A percentile compares a stretch with the other conserved stretches of the same genome.
phyloP scores from a whole-genome alignment of 2,113 vertebrate species.

The Mastomys natalensis region DNA sequence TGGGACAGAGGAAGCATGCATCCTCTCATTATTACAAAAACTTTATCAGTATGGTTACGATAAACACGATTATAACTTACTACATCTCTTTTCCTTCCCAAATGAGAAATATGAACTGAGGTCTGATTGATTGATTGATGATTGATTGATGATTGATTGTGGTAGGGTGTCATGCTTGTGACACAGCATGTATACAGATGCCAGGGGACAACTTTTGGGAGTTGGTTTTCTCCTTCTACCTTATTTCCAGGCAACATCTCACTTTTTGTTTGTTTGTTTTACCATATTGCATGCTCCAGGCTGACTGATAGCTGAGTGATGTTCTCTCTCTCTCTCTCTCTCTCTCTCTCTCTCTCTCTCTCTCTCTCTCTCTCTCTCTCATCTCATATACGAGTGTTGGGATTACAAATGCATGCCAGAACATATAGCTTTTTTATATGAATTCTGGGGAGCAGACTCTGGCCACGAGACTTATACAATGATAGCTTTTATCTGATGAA shows the following conservation, averaged over 20 bases:
- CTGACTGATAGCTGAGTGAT: background rate
- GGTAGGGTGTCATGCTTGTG: background rate
- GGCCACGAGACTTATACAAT: background rate
- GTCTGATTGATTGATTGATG: background rate
- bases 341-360: too few relatives aligned
- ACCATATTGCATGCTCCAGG: background rate
- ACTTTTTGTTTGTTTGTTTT: background rate
- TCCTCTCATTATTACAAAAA: background rate
- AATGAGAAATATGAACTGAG: background rate
- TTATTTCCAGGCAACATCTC: background rate
- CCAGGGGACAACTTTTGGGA: background rate
- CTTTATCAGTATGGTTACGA: background rate
- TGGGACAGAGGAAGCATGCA: background rate
- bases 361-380: background rate
- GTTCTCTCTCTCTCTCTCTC: too few relatives aligned
- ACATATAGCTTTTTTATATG: background rate
- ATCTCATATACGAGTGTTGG: too few relatives aligned
- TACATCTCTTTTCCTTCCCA: background rate
- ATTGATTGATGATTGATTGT: background rate
- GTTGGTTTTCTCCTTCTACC: background rate
- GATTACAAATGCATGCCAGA: background rate
- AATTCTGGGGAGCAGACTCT: background rate
- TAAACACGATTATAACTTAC: background rate
- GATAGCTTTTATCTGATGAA: background rate
- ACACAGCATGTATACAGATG: too few relatives aligned